Conservation (phyloP, 2,888 invertebrate species). For the Microchrysa polita region DNA sequence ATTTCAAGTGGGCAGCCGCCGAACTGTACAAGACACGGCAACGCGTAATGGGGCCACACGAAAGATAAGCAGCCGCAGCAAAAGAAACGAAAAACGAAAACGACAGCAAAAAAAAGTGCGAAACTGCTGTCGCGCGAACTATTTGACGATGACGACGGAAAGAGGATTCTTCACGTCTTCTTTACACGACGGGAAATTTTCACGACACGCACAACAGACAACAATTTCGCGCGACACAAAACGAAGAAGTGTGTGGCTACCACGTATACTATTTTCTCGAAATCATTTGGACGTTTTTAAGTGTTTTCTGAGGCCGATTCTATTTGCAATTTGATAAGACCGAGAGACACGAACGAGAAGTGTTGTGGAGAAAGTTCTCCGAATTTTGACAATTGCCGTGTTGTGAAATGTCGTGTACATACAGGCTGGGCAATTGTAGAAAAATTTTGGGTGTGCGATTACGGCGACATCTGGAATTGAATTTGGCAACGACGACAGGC, state of each 20-base stretch:
- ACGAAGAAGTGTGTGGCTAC: background rate
- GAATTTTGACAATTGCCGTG: conserved; percentile 4
- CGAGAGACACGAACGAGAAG: too few species aligned
- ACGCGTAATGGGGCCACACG: too few species aligned
- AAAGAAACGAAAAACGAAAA: background rate
- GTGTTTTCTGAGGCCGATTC: background rate
- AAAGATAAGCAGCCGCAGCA: too few species aligned
- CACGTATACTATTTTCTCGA: conserved; percentile 20
- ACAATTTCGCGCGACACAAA: background rate
- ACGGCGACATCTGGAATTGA: too few species aligned
- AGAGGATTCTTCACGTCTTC: background rate
- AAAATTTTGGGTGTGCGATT: background rate
- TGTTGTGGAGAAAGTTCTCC: background rate
- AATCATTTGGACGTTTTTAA: conserved; percentile 10
- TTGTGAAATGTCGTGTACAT: conserved; percentile 32
- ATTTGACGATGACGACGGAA: background rate
- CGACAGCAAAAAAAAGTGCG: background rate
- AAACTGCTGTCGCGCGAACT: background rate
- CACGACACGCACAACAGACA: background rate
- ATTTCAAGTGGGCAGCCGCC: too few species aligned
- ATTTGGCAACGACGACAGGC: too few species aligned
- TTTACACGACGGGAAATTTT: background rate
- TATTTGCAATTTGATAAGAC: background rate
- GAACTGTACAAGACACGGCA: too few species aligned
- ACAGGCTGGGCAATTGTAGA: conserved; percentile 9